Base-by-base conservation (phyloP, 2,113 vertebrate species). In the Boulengerochromis microlepis region DNA sequence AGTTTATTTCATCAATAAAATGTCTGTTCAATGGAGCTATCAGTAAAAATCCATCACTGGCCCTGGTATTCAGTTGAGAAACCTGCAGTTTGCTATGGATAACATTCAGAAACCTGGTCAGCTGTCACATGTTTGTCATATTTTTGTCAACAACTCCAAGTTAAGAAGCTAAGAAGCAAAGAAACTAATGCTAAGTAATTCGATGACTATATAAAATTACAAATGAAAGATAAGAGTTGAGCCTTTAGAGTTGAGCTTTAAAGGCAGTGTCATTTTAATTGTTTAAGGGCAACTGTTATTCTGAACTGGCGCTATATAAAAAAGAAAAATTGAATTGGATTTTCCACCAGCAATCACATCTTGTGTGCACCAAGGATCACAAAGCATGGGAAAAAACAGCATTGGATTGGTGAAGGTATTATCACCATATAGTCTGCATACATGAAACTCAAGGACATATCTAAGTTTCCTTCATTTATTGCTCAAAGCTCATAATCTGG, bases 241-340 rank as follows among this genome's bases (percentile, higher is more conserved):
- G 18, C 22, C 1, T 66, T 38, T 13, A 22, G 61, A n/a, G 8
- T 38, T 66, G 33, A 22, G 33, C 33, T 35, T 66, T 66, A 66
- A 66, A 66, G 31, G 18, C 10, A 35, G 31, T 35, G 18, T n/a
- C 6, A 35, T 12, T 66, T 35, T 12, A 66, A n/a, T 35, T n/a
- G 18, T 66, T 66, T 66, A 66, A n/a, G 31, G 61, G 31, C 10
- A 66, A 66, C 10, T 66, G 31, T 35, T 66, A 66, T 66, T 66
- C 16, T 66, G 4, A 66, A n/a, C 6, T 66, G 18, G 10, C 4
- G 0, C 31, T 66, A 66, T 66, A 35, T 66, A 0, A 8, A 8
- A 66, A 66, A 66, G 31, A 66, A 0, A n/a, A n/a, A 66, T 11
- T n/a, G 0, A 64, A 35, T 22, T 69, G n/a, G 9, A 4, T 15